Evolutionary conservation across 2,797 vertebrate species (phyloP), one percentile per base, ranked within the genome.

Genomic region (Triplophysa bombifrons): DNA sequence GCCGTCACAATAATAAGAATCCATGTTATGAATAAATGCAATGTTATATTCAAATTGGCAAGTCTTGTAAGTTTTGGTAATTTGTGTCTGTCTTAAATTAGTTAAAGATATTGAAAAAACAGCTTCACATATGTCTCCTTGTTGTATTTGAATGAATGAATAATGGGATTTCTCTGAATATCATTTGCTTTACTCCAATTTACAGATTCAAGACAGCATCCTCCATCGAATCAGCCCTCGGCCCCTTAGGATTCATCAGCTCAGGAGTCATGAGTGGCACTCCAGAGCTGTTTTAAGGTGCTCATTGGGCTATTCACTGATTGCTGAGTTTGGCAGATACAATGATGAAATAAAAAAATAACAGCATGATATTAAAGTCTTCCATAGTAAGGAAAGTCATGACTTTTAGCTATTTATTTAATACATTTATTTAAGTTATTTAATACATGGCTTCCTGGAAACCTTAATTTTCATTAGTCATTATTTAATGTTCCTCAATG

Each of bases 221-320:
- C 85, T 86, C 87, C 81, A 88, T 86, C 91, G 88, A 90, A 87
- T 92, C 88, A 91, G 77, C 76, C 68, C 76, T 79, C 87, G 85
- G 89, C 89, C 87, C 90, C n/a, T 48, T 90, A 90, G 90, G 89
- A 76, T 91, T 92, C 85, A 91, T 89, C 87, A 86, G 86, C 68
- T 86, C 89, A 74, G 72, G 20, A 78, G 30, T 22, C 9, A n/a
- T 14, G 56, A 78, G 67, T 27, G 17, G 19, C 48, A 71, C 50
- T 53, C 55, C 12, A 66, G 70, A 46, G 60, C 44, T n/a, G 61
- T 68, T 14, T 53, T 13, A 55, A 48, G 50, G 20, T 51, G 70
- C 61, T 72, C 41, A 27, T n/a, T n/a, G 11, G 27, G 53, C 64
- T 74, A 50, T 51, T 66, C 38, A 64, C 63, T 56, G 74, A 66